phyloP scores from a whole-genome alignment of 2,113 vertebrate genomes.

The Illadopsis cleaveri region DNA sequence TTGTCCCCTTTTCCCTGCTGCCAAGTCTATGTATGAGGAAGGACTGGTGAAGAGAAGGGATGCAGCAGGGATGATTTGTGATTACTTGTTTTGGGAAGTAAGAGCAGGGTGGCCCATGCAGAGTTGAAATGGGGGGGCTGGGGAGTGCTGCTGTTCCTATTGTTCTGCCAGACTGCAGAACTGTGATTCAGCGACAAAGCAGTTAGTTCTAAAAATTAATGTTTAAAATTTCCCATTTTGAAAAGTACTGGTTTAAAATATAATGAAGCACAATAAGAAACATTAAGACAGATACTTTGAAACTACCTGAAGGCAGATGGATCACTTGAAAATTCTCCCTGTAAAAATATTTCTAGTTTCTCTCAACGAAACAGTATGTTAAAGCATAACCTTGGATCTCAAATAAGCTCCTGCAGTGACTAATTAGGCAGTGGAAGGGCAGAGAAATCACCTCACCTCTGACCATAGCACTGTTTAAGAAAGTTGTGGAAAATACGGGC shows the following conservation, averaged over 20 bases:
- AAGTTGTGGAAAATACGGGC: not conserved
- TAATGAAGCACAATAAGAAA: not conserved
- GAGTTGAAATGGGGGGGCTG: not conserved
- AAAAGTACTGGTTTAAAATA: not conserved
- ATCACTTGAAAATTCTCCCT: not conserved
- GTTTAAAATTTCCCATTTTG: not conserved
- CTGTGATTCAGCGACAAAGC: not conserved
- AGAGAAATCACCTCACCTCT: not conserved
- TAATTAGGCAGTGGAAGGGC: not conserved
- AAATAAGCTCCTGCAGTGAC: not conserved
- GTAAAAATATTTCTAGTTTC: not conserved
- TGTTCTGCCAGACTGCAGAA: not conserved
- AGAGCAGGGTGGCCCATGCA: not conserved
- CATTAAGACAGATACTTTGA: not conserved
- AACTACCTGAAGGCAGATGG: not conserved
- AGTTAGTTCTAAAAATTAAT: not conserved
- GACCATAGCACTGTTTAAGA: not conserved
- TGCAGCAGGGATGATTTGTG: not conserved
- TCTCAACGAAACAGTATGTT: not conserved
- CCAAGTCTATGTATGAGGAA: not conserved
- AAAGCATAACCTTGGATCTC: not conserved
- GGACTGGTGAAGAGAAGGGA: not conserved
- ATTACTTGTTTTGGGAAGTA: not conserved
- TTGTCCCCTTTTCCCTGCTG: not conserved
- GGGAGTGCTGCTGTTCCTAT: not conserved